A percentile compares a stretch with the other conserved stretches of the same genome.
phyloP scores from a whole-genome alignment of 2,888 invertebrate species.

The Octonoba sinensis region DNA sequence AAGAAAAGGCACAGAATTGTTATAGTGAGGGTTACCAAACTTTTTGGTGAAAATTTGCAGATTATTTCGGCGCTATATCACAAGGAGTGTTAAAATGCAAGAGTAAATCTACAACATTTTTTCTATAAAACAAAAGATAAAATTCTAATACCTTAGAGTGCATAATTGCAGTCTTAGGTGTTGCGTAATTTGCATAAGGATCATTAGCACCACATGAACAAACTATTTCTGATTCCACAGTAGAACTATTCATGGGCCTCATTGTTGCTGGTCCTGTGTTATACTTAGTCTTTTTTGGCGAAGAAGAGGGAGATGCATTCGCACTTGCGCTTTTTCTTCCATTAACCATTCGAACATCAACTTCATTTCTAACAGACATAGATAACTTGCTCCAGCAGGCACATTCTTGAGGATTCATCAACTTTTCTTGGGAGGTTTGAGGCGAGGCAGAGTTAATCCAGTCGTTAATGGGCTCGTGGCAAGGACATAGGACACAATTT shows the following conservation, averaged over 20 bases:
- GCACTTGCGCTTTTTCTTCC: slow-evolving; percentile 50
- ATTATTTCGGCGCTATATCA: too few species aligned
- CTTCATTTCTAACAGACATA: slow-evolving; percentile 40
- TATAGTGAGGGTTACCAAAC: too few species aligned
- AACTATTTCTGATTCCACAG: slow-evolving; percentile 17
- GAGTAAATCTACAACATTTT: too few species aligned
- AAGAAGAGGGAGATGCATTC: slow-evolving; percentile 51
- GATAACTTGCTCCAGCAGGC: slow-evolving; percentile 58
- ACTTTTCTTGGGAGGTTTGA: slow-evolving; percentile 31
- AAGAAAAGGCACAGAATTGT: too few species aligned
- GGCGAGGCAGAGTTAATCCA: slow-evolving; percentile 21
- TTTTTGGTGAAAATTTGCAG: too few species aligned
- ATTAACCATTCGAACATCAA: slow-evolving; percentile 22
- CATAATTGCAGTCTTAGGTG: slow-evolving; percentile 74
- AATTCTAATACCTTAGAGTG: slow-evolving; percentile 62
- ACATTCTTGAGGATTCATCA: slow-evolving; percentile 28
- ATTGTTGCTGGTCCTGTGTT: slow-evolving; percentile 28
- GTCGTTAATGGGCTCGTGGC: slow-evolving; percentile 54
- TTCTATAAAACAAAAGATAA: neutral
- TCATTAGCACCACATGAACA: slow-evolving; percentile 50
- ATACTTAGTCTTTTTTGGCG: slow-evolving; percentile 50
- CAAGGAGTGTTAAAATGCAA: too few species aligned
- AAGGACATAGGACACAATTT: slow-evolving; percentile 47
- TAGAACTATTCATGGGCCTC: slow-evolving; percentile 12
- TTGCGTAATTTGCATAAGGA: slow-evolving; percentile 78